A percentile compares a stretch with the other conserved stretches of the same genome.
phyloP scores from a whole-genome alignment of 1,140 invertebrate species.

The Caenorhabditis elegans region DNA sequence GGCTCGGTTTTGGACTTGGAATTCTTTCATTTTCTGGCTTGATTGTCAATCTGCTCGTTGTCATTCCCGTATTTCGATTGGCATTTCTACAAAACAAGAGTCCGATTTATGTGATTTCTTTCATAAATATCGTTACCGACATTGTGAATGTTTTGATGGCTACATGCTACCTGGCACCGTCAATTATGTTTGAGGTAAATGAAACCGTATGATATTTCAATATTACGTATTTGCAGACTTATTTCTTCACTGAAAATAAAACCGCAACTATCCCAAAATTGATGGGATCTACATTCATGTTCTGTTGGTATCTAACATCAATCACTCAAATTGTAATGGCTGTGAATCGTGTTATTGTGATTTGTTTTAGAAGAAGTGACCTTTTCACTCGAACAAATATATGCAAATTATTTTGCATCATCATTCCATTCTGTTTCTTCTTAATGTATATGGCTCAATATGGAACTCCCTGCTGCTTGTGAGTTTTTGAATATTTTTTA shows the following conservation, averaged over 20 bases:
- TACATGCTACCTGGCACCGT: slow-evolving; percentile 6
- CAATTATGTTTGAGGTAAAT: slow-evolving; percentile 22
- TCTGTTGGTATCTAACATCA: slow-evolving; percentile 32
- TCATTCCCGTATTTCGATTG: not conserved
- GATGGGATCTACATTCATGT: slow-evolving; percentile 23
- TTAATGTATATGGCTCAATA: slow-evolving; percentile 21
- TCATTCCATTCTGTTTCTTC: not conserved
- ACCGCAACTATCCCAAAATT: slow-evolving; percentile 4
- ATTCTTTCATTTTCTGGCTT: not conserved
- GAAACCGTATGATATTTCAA: not conserved
- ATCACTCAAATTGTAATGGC: slow-evolving; percentile 37
- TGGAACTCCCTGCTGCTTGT: slow-evolving; percentile 19
- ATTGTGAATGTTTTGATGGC: slow-evolving; percentile 24
- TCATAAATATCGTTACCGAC: slow-evolving; percentile 23
- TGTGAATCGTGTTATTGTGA: slow-evolving; percentile 10
- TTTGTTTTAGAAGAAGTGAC: slow-evolving; percentile 27
- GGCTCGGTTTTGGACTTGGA: not conserved
- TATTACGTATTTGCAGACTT: not conserved
- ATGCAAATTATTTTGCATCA: not conserved
- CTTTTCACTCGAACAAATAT: slow-evolving; percentile 24
- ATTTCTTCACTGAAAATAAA: slow-evolving; percentile 5
- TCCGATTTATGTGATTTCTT: slow-evolving; percentile 35
- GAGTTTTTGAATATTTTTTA: too few species aligned
- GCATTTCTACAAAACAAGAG: slow-evolving; percentile 31
- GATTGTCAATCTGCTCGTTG: not conserved